Base-by-base conservation (phyloP, 2,113 vertebrate genomes). In the Macrotus californicus region DNA sequence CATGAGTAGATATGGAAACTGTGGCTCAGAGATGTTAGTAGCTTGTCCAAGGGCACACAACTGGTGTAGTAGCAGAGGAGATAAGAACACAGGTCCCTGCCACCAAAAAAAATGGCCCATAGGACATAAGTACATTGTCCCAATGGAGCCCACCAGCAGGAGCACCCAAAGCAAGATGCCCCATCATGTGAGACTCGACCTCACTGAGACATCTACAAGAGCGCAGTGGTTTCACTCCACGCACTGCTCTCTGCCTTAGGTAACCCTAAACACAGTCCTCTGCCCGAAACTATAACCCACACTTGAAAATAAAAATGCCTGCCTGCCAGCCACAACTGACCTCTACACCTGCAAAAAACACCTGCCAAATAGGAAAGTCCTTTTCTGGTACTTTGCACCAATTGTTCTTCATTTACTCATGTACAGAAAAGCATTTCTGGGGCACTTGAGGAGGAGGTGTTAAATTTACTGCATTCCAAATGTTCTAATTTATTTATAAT, bases 401-500 rank as follows among this genome's bases (percentile, higher is more conserved):
- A 85, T 67, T 85, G n/a, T 61, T 91, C n/a, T 73, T 59, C 50
- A 7, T 91, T 84, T 77, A 21, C 79, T 54, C 46, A 0, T 31
- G 41, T 36, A 48, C 11, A 48, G 80, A 77, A 90, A 72, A 82
- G 52, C 84, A 86, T 80, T 93, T 93, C 79, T 93, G 50, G 76
- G 70, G 84, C 64, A 61, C n/a, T 67, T 66, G 77, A 93, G 41
- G 46, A 87, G 54, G 46, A 59, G 59, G 46, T 93, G 95, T 76
- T 93, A 92, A 76, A 72, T 77, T 90, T 94, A 85, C 66, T 82
- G 70, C 34, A 83, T 90, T 96, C 84, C 22, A 96, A 96, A 90
- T 69, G 94, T 90, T 92, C 92, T 85, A 1, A 93, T 89, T 95
- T 95, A 95, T 96, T 97, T 94, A 95, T 92, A 95, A 95, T 81